Percentiles rank a stretch among this genome's conserved stretches.
These are phyloP conservation scores for Pangasianodon hypophthalmus DNA, from an alignment of 2,113 vertebrate genomes.

Conservation along the genomic window DNA sequence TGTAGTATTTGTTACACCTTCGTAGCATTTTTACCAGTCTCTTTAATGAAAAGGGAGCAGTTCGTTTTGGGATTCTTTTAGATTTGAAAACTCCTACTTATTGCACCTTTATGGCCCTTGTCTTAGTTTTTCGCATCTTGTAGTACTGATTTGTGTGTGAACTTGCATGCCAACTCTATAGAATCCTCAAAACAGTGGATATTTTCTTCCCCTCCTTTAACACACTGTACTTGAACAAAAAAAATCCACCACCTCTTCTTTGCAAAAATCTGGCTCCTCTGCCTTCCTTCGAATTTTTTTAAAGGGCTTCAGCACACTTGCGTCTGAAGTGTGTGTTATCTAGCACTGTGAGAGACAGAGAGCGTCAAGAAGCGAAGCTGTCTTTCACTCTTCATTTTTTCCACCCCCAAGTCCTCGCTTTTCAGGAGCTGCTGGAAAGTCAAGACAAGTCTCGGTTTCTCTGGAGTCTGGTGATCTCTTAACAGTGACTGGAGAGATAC, in stretches of 20 bases:
- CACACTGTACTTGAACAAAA: constrained; percentile 21
- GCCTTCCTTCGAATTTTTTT: background rate
- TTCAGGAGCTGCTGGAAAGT: background rate
- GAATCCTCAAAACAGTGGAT: background rate
- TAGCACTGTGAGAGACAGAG: constrained; percentile 32
- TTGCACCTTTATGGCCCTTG: background rate
- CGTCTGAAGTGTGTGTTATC: constrained; percentile 9
- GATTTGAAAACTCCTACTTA: constrained; percentile 3
- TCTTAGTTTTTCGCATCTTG: constrained; percentile 2
- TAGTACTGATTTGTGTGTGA: background rate
- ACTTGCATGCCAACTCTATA: constrained; percentile 29
- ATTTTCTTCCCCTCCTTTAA: background rate
- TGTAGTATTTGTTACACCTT: background rate
- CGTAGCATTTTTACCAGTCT: constrained; percentile 24
- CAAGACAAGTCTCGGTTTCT: background rate
- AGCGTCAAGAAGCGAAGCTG: background rate
- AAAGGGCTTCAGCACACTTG: constrained; percentile 33
- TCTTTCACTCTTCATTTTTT: background rate
- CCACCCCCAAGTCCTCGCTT: background rate
- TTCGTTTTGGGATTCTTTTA: background rate
- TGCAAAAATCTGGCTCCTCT: constrained; percentile 1
- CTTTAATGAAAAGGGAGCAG: background rate
- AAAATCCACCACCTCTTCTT: background rate
- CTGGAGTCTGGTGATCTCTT: background rate
- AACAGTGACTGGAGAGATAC: background rate